phyloP scores from a whole-genome alignment of 2,888 invertebrate species.

The Trisateles emortualis region DNA sequence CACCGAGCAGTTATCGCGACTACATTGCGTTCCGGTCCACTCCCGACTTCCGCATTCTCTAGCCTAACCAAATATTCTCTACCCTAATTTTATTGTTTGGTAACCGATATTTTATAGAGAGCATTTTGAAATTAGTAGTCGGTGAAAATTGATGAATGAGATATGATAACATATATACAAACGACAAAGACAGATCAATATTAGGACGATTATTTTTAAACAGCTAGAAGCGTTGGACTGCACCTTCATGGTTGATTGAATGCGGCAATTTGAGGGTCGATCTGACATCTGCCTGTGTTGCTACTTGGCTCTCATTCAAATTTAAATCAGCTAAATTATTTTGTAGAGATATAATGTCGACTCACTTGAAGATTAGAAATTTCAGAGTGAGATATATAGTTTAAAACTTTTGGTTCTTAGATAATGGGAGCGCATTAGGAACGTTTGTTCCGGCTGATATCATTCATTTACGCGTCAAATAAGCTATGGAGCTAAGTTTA shows the following conservation, averaged over 20 bases:
- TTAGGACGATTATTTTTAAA: constrained; percentile 47
- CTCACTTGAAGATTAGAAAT: background rate
- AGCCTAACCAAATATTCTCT: constrained; percentile 27
- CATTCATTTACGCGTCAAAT: background rate
- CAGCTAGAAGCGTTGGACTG: constrained; percentile 46
- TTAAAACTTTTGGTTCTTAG: constrained; percentile 3
- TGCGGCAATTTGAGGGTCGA: constrained; percentile 75
- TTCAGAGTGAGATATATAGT: background rate
- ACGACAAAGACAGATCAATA: constrained; percentile 30
- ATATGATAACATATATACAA: constrained; percentile 17
- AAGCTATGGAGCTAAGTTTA: background rate
- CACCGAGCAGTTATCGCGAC: constrained; percentile 45
- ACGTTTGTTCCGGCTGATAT: constrained; percentile 9
- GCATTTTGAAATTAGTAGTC: constrained; percentile 27
- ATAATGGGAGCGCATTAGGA: constrained; percentile 7
- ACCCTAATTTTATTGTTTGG: constrained; percentile 36
- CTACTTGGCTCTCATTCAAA: constrained; percentile 77
- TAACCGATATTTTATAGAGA: constrained; percentile 13
- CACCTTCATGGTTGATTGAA: constrained; percentile 80
- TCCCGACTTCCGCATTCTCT: constrained; percentile 66
- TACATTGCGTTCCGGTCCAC: constrained; percentile 41
- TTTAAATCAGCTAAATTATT: constrained; percentile 63
- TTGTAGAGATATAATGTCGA: constrained; percentile 33
- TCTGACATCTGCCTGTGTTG: constrained; percentile 67
- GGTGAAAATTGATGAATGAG: constrained; percentile 32